Base-by-base conservation (phyloP, 2,888 invertebrate species). In the Chrysopilus asiliformis region DNA sequence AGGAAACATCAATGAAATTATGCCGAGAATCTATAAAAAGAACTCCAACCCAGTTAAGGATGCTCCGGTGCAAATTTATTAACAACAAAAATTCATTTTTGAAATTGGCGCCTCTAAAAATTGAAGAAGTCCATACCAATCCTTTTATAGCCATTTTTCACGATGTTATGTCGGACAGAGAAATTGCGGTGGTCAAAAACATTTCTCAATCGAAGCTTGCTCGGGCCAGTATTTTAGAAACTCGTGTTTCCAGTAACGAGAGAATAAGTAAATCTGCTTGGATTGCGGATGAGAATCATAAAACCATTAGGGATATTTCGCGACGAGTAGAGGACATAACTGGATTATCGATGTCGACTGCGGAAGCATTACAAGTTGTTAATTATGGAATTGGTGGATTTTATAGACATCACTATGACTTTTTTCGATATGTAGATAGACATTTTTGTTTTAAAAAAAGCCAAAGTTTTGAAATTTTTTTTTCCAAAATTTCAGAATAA, bases 341-440 rank as follows among this genome's bases (percentile, higher is more conserved):
- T 2, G 85, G 86, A 9, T 68, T 98, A 42, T 78, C 76, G 32
- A 76, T 91, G 70, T 66, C 68, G 9, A 83, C 91, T 0, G 95
- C 97, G 0, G 97, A 98, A 62, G 94, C 97, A 55, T 68, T 97
- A 46, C 97, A 97, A 67, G 90, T 97, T 34, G 95, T 93, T 43
- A 98, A 97, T 68, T 98, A 98, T 62, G 97, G 97, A 14, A 87
- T 97, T 47, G 97, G 95, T 4, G 97, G 97, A 0, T 95, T 97
- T 60, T 97, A 97, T 60, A 95, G 95, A 55, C 95, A 97, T n/a
- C 97, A 98, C 65, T 97, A 79, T 64, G 95, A 87, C 59, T 87
- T n/a, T n/a, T n/a, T n/a, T n/a, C n/a, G n/a, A n/a, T n/a, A n/a
- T n/a, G n/a, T n/a, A n/a, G n/a, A n/a, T n/a, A n/a, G n/a, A n/a